Base-by-base conservation (phyloP, 2,113 vertebrate genomes). In the Sarotherodon lohbergeri region DNA sequence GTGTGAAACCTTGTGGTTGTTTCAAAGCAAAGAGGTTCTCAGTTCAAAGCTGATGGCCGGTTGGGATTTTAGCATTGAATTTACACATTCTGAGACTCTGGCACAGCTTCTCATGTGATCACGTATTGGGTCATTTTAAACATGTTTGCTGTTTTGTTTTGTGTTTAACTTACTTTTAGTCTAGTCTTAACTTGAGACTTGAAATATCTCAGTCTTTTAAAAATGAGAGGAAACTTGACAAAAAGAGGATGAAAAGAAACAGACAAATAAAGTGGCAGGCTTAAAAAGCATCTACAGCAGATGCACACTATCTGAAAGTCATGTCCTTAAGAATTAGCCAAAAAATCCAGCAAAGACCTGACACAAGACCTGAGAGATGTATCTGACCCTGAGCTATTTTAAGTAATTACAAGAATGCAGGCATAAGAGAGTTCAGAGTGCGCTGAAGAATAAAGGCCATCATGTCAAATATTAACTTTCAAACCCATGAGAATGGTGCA, bases 41-140 rank as follows among this genome's bases (percentile, higher is more conserved):
- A 12, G 71, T 19, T 78, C 6, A 19, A 5, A 76, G 16, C 24
- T 17, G 0, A 6, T 19, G 41, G 14, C 22, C 1, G 0, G 41
- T 27, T 19, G 43, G 9, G 10, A 24, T 48, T 17, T 29, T 29
- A 29, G 43, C 9, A 29, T 5, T 29, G 43, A 29, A 19, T 12
- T 11, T 19, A 17, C 71, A 50, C 27, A 11, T 48, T 48, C 71
- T 39, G 11, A 68, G 34, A 22, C 19, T 68, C 63, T 41, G 63
- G 34, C 34, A n/a, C 34, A 68, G 34, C 66, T 71, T 27, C 41
- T 41, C 39, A 27, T 27, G 8, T 9, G 39, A 73, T 73, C 13
- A 27, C 17, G 41, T 73, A 46, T 0, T 73, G 68, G 8, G 3
- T 46, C 22, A 73, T 0, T 46, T 73, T 46, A 27, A 46, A 48